These are phyloP conservation scores for Drosophila testacea DNA, from an alignment of 2,888 invertebrate genomes.

Conservation along the genomic window DNA sequence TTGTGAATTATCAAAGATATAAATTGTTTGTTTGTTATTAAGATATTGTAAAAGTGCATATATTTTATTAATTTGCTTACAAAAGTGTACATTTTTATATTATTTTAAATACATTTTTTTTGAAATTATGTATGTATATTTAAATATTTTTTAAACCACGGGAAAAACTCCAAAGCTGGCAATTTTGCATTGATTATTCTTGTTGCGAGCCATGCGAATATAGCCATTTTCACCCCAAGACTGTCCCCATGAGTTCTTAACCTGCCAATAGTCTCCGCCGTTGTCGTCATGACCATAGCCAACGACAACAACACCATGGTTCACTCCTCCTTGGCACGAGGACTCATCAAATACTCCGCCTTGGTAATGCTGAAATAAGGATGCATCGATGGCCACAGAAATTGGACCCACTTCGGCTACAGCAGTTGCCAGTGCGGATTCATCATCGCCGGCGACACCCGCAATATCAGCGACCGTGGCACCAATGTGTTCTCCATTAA, in stretches of 20 bases:
- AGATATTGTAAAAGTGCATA: not conserved
- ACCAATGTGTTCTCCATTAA: conserved; percentile 8
- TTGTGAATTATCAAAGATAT: not conserved
- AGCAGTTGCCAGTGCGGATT: conserved; percentile 13
- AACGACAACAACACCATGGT: conserved; percentile 14
- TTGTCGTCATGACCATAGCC: conserved; percentile 22
- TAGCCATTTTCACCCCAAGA: conserved; percentile 28
- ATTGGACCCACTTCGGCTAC: conserved; percentile 20
- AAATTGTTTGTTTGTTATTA: not conserved
- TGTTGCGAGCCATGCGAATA: conserved; percentile 26
- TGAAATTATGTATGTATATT: too few species aligned
- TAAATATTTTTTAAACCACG: not conserved
- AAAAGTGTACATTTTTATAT: not conserved
- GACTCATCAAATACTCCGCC: conserved; percentile 11
- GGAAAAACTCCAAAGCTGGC: conserved; percentile 9
- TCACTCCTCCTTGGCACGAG: not conserved
- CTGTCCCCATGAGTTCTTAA: conserved; percentile 21
- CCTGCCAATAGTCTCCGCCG: conserved; percentile 24
- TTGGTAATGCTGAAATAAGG: conserved; percentile 16
- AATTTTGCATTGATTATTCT: conserved; percentile 21
- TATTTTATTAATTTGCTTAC: not conserved
- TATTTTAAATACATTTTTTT: not conserved
- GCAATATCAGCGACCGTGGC: conserved; percentile 7
- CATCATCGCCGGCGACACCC: conserved; percentile 4
- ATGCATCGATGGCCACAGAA: conserved; percentile 22